Percentiles rank a stretch among this genome's conserved stretches.
Conservation (phyloP, 2,797 vertebrate species). For the Chrosomus eos region DNA sequence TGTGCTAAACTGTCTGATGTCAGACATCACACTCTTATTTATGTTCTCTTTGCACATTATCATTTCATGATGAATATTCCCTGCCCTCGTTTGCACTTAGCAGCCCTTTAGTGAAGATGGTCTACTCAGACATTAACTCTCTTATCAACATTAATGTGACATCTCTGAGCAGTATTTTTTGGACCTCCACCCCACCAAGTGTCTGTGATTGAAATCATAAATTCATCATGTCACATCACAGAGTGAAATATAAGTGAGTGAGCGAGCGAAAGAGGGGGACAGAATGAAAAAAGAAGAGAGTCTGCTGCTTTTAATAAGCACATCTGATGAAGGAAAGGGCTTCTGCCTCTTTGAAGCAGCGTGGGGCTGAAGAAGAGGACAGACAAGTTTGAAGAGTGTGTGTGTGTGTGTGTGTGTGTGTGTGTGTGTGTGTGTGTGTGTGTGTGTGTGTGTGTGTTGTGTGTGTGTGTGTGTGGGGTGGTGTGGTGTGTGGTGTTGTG, state of each 20-base stretch:
- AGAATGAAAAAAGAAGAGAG: conserved; percentile 57
- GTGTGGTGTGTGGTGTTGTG: too few relatives aligned
- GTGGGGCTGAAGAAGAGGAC: conserved; percentile 20
- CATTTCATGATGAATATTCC: conserved; percentile 10
- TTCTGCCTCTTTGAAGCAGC: conserved; percentile 59
- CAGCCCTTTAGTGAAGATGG: conserved; percentile 26
- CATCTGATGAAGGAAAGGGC: conserved; percentile 53
- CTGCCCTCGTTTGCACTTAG: conserved; percentile 32
- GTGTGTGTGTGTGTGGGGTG: too few relatives aligned
- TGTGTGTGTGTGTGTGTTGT: too few relatives aligned
- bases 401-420: too few relatives aligned
- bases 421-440: too few relatives aligned
- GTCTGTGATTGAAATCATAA: conserved; percentile 50
- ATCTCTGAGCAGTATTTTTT: conserved; percentile 24
- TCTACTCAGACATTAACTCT: conserved; percentile 4
- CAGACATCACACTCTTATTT: conserved; percentile 14
- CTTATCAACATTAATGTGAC: conserved; percentile 51
- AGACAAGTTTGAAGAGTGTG: conserved; percentile 3
- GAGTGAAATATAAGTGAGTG: conserved; percentile 50
- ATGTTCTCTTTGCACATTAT: conserved; percentile 24
- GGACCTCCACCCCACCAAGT: conserved; percentile 1
- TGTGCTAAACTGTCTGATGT: neutral
- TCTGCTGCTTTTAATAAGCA: conserved; percentile 63
- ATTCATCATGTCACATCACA: conserved; percentile 55
- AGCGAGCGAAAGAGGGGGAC: conserved; percentile 60